Percentiles rank a stretch among this genome's conserved stretches.
Evolutionary conservation across 2,113 vertebrate genomes (phyloP).

Genomic region (Lota lota): DNA sequence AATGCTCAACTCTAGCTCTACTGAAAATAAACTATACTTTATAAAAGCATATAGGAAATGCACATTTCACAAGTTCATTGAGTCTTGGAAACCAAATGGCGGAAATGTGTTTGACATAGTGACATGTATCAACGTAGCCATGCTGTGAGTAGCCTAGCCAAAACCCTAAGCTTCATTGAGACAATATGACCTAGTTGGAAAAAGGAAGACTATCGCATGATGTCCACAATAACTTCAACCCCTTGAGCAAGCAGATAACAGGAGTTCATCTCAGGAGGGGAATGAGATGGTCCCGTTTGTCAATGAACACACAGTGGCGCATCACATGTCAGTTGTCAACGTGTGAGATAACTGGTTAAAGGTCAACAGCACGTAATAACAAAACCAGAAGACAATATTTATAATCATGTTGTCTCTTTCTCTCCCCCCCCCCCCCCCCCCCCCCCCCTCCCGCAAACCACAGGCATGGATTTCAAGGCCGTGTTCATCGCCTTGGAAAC

Average conservation of each 20-base stretch:
- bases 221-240: slow-evolving; percentile 23
- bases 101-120: background rate
- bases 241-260: slow-evolving; percentile 45
- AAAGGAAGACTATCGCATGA: background rate
- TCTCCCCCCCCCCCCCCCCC: slow-evolving; percentile 10
- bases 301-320: too few species aligned
- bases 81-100: background rate
- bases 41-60: too few species aligned
- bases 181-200: slow-evolving; percentile 6
- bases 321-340: too few species aligned
- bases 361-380: too few species aligned
- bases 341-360: too few species aligned
- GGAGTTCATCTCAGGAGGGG: slow-evolving; percentile 3
- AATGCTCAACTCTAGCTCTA: too few species aligned
- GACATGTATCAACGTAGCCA: background rate
- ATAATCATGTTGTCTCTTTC: background rate
- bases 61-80: too few species aligned
- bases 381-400: too few species aligned
- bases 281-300: background rate
- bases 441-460: slow-evolving; percentile 9
- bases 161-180: background rate
- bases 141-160: background rate
- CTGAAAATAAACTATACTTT: too few species aligned
- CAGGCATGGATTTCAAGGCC: slow-evolving; percentile 53
- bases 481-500: slow-evolving; percentile 55